Evolutionary conservation across 2,797 vertebrate genomes (phyloP), one percentile per base, ranked within the genome.

Genomic region (Taeniopygia guttata): DNA sequence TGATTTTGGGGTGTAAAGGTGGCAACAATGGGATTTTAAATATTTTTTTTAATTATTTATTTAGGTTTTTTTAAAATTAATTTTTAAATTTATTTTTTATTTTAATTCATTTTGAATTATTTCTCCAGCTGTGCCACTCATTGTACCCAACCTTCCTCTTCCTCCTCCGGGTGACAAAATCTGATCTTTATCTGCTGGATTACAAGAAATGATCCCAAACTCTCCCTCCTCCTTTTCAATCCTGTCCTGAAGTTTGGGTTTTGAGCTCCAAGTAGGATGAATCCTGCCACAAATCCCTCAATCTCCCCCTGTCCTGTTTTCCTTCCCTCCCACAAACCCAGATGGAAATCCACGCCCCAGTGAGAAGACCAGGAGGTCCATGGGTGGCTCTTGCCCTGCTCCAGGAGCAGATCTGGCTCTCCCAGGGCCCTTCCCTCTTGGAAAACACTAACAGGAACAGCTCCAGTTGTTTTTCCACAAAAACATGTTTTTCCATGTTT

Each of bases 161-260:
- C 36, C 17, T 60, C 46, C 5, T 54, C 34, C 81, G 21, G 34
- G 16, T 1, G 13, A 48, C 14, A 21, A 43, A 42, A 32, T 12
- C 59, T 9, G 49, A 5, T 13, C 15, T 26, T 10, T 3, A 7
- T 8, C 3, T 3, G 7, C 15, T 10, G 32, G 7, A 19, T 18
- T 16, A 5, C 16, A 9, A 4, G 21, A 22, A 58, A 26, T 4
- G 0, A 38, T 27, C 38, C 62, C 3, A 0, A 75, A 43, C 5
- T 51, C 45, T 51, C 52, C 60, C 30, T 58, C 43, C 30, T 58
- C 36, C 15, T n/a, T 19, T 74, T 32, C 6, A 51, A 36, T 22
- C 82, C 52, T 10, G 9, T 3, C 48, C 67, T 7, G 16, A 54
- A 29, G 1, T n/a, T 23, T 16, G 27, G 27, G 23, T 16, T 67